Evolutionary conservation across 2,888 invertebrate species (phyloP).

Genomic region (Chrysomela aeneicollis): DNA sequence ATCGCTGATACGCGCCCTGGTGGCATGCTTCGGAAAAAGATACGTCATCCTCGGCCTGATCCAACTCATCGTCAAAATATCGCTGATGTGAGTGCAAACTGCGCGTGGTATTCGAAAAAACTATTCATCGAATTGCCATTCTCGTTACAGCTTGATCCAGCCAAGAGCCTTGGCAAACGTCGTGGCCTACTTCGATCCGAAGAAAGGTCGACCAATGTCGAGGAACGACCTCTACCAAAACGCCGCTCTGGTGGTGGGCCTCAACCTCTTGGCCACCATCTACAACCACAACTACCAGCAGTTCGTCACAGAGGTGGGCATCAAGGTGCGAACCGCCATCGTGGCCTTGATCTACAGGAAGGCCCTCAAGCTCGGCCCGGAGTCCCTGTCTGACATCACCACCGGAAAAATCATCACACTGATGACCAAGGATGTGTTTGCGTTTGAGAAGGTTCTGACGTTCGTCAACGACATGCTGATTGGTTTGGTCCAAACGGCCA

Average conservation of each 20-base stretch:
- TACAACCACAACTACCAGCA: conserved; percentile 77
- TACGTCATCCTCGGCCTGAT: conserved; percentile 45
- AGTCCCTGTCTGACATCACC: conserved; percentile 76
- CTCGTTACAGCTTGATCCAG: conserved; percentile 49
- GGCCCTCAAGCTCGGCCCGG: conserved; percentile 50
- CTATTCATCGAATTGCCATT: too few species aligned
- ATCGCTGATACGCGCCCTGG: conserved; percentile 38
- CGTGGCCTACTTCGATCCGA: conserved; percentile 45
- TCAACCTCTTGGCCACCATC: conserved; percentile 76
- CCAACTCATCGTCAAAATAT: conserved; percentile 44
- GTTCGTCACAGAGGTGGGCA: conserved; percentile 74
- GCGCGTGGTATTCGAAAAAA: not conserved
- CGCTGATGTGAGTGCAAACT: conserved; percentile 43
- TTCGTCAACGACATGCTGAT: conserved; percentile 93
- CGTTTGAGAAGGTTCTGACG: conserved; percentile 86
- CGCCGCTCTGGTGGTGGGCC: conserved; percentile 74
- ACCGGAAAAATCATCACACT: conserved; percentile 81
- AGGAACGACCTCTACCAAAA: conserved; percentile 71
- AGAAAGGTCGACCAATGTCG: conserved; percentile 41
- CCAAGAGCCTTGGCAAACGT: conserved; percentile 49
- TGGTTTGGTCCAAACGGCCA: conserved; percentile 82
- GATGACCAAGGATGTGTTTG: conserved; percentile 90
- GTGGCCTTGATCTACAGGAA: conserved; percentile 83
- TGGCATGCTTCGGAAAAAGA: conserved; percentile 40
- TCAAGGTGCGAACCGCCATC: conserved; percentile 79